A percentile compares a stretch with the other conserved stretches of the same genome.
These are phyloP conservation scores for Ophion costatus DNA, from an alignment of 2,888 invertebrate genomes.

Conservation along the genomic window DNA sequence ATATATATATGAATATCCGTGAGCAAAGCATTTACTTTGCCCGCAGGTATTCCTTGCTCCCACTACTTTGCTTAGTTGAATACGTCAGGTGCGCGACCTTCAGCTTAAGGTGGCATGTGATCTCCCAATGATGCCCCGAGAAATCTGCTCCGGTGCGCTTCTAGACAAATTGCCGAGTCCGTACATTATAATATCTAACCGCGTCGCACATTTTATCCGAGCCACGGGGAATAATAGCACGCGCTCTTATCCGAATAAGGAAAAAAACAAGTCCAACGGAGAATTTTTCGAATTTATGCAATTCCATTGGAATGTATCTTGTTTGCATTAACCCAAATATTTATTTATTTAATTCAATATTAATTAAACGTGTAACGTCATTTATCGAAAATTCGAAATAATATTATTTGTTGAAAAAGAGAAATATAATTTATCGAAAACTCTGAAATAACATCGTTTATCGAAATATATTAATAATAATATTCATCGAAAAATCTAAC, in stretches of 20 bases:
- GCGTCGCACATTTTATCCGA: background rate
- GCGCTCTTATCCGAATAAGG: background rate
- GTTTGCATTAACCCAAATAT: no score
- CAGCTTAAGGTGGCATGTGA: constrained; percentile 55
- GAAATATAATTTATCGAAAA: no score
- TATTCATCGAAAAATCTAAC: no score
- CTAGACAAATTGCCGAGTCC: constrained; percentile 42
- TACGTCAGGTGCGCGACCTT: constrained; percentile 66
- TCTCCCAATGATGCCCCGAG: constrained; percentile 52
- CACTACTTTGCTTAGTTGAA: constrained; percentile 1
- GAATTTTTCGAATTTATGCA: no score
- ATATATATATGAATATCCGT: background rate
- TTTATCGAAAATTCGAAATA: no score
- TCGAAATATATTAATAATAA: no score
- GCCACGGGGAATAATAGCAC: no score
- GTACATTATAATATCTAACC: constrained; percentile 7
- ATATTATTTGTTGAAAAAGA: no score
- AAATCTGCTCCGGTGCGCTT: constrained; percentile 48
- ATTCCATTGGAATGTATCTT: no score
- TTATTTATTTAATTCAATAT: no score
- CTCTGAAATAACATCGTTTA: no score
- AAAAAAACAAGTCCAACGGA: background rate
- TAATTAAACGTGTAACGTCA: no score
- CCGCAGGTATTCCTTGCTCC: background rate
- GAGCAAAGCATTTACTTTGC: background rate